Base-by-base conservation (phyloP, 2,888 invertebrate genomes). In the Eulithis testata region DNA sequence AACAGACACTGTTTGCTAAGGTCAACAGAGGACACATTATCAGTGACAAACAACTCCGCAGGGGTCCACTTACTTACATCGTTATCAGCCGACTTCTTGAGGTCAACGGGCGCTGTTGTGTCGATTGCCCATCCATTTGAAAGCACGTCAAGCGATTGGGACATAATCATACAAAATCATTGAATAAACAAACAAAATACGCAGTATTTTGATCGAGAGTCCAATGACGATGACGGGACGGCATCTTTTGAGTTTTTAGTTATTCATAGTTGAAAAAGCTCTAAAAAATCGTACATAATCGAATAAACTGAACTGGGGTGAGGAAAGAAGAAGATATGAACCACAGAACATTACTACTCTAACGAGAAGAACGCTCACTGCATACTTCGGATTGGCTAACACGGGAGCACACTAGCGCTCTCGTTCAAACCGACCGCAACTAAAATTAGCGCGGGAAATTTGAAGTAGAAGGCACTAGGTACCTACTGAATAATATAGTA, bases 51-150 rank as follows among this genome's bases (percentile, higher is more conserved):
- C 89, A 91, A 89, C 83, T 84, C 77, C 76, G 87, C 90, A 87
- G 92, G 92, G 91, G 92, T 83, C 83, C 85, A 85, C 91, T 91
- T 90, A 85, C 91, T 91, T 90, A 92, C 92, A 74, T 89, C 87
- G 78, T 84, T 91, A 90, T 92, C 91, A 59, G 72, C 76, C 61
- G 85, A 75, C 78, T 76, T 83, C 79, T 82, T 81, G 76, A 84
- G 90, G 90, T 92, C 92, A 87, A 86, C 80, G 66, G 92, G 91
- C 80, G 85, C 82, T 68, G 89, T 82, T 55, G 90, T 89, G 76
- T 93, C 92, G 75, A 90, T 90, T 76, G 92, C 90, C 92, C 92
- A 93, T 74, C 92, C 91, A 76, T 90, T 87, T 59, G 90, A 79
- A 80, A 84, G 87, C 69, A 81, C 82, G 64, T 76, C 77, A 63